Evolutionary conservation across 2,797 vertebrate genomes (phyloP).

Genomic region (Esox lucius): DNA sequence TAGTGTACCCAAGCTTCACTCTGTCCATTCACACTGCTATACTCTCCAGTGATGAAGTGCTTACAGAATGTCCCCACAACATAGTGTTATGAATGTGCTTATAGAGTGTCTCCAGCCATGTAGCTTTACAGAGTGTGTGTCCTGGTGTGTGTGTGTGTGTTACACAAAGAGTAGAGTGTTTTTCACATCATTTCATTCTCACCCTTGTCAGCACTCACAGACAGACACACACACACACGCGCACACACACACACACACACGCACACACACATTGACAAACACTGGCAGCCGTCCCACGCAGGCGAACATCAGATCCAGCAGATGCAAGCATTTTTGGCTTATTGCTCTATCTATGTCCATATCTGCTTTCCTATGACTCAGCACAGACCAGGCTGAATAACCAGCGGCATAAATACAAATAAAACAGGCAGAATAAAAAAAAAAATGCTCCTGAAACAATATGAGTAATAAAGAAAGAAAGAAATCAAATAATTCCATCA

Average conservation of each 20-base stretch:
- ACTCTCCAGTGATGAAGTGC: conserved; percentile 3
- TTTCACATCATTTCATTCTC: conserved; percentile 46
- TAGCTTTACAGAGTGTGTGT: conserved; percentile 33
- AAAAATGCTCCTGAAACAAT: conserved; percentile 65
- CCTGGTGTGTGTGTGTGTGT: conserved; percentile 40
- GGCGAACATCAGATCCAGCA: conserved; percentile 41
- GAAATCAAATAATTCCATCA: conserved; percentile 63
- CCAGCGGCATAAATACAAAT: conserved; percentile 64
- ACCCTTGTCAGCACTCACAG: conserved; percentile 42
- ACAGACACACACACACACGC: conserved; percentile 19
- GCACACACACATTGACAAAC: conserved; percentile 9
- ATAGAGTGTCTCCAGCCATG: conserved; percentile 58
- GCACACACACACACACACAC: conserved; percentile 21
- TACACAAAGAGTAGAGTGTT: conserved; percentile 30
- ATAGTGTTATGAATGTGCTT: conserved; percentile 39
- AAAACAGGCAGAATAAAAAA: conserved; percentile 66
- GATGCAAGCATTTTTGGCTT: conserved; percentile 62
- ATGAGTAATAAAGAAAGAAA: conserved; percentile 69
- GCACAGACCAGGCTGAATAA: conserved; percentile 46
- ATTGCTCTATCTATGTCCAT: conserved; percentile 59
- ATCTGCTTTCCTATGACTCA: conserved; percentile 58
- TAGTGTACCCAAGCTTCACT: background rate
- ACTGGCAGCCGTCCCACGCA: conserved; percentile 21
- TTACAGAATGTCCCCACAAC: background rate
- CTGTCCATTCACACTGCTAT: background rate